Percentiles rank a stretch among this genome's conserved stretches.
These are phyloP conservation scores for Cetonia aurata DNA, from an alignment of 2,888 invertebrate genomes.

Conservation along the genomic window DNA sequence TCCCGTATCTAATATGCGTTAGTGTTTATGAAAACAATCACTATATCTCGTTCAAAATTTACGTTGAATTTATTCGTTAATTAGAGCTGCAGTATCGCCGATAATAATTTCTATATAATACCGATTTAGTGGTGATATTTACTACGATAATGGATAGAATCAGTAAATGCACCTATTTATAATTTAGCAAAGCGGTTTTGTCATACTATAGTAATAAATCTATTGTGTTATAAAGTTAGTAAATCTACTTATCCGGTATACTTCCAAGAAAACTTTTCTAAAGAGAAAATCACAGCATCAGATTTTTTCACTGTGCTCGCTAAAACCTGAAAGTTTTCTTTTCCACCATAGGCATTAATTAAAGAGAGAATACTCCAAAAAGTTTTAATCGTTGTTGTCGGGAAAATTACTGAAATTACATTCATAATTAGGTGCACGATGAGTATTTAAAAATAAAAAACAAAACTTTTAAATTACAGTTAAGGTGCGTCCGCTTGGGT, in stretches of 20 bases:
- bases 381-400: constrained; percentile 17
- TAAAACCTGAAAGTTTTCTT: not conserved
- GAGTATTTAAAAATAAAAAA: constrained; percentile 5
- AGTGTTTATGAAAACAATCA: constrained; percentile 20
- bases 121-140: constrained; percentile 11
- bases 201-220: not conserved
- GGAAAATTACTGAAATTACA: constrained; percentile 13
- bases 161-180: constrained; percentile 5
- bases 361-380: not conserved
- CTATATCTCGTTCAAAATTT: constrained; percentile 13
- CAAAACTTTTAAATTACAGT: constrained; percentile 8
- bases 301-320: not conserved
- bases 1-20: constrained; percentile 6
- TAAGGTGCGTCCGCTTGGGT: not conserved
- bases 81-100: constrained; percentile 10
- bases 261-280: not conserved
- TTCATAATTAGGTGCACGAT: constrained; percentile 9
- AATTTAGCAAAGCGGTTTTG: not conserved
- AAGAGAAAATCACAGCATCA: not conserved
- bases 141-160: not conserved
- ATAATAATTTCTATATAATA: constrained; percentile 20
- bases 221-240: not conserved
- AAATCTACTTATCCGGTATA: not conserved
- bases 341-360: constrained; percentile 7
- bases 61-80: constrained; percentile 1